These are phyloP conservation scores for Leptinotarsa lineolata DNA, from an alignment of 1,140 invertebrate species.

Conservation along the genomic window DNA sequence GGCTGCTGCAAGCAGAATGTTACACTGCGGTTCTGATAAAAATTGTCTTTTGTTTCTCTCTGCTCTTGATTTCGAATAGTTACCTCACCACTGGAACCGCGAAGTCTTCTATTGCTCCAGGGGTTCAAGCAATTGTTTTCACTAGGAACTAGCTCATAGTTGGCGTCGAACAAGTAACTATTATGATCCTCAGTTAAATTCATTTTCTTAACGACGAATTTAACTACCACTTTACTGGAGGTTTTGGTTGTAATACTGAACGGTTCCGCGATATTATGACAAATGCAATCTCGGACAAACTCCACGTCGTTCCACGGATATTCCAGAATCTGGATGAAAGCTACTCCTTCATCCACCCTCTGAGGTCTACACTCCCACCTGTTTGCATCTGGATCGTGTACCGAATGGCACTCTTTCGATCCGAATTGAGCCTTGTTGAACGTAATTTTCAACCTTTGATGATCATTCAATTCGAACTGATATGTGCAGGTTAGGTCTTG, in stretches of 20 bases:
- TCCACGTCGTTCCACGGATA: constrained; percentile 74
- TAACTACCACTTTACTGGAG: constrained; percentile 70
- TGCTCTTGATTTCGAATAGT: constrained; percentile 53
- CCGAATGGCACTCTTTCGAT: constrained; percentile 67
- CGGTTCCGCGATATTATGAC: constrained; percentile 69
- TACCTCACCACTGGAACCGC: constrained; percentile 74
- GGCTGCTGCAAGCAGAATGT: constrained; percentile 70
- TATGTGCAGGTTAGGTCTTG: constrained; percentile 75
- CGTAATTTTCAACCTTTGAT: constrained; percentile 68
- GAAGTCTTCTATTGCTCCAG: constrained; percentile 66
- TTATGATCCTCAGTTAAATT: constrained; percentile 80
- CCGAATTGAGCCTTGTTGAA: constrained; percentile 70
- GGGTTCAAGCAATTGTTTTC: constrained; percentile 64
- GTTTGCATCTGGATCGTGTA: constrained; percentile 62
- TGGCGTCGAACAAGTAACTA: constrained; percentile 79
- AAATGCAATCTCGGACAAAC: constrained; percentile 74
- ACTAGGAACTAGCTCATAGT: constrained; percentile 71
- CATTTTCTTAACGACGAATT: constrained; percentile 77
- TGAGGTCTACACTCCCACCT: constrained; percentile 67
- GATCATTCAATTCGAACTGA: constrained; percentile 71
- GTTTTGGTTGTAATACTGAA: constrained; percentile 65
- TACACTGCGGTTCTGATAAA: constrained; percentile 39
- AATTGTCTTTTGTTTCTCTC: constrained; percentile 33
- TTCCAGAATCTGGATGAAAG: constrained; percentile 70
- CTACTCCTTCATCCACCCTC: constrained; percentile 57